These are phyloP conservation scores for Aythya baeri DNA, from an alignment of 2,113 vertebrate genomes.

Conservation along the genomic window DNA sequence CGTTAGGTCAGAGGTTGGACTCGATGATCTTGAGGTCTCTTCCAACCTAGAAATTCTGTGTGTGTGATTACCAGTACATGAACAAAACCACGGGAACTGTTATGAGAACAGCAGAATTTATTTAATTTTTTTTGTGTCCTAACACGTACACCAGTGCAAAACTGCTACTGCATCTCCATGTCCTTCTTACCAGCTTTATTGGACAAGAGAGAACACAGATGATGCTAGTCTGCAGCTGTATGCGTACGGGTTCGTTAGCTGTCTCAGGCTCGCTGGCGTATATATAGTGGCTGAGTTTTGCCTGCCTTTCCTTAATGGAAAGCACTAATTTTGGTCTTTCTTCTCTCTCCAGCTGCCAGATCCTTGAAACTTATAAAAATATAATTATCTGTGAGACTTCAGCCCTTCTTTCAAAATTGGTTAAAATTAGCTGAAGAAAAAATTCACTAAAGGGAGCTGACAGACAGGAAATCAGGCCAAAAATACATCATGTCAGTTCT, in stretches of 20 bases:
- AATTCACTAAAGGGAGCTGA: slow-evolving; percentile 1
- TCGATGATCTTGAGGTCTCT: too few relatives aligned
- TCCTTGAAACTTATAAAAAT: slow-evolving; percentile 52
- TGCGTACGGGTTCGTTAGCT: accelerated
- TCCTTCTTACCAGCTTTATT: not conserved
- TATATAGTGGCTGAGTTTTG: slow-evolving; percentile 15
- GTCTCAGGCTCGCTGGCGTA: not conserved
- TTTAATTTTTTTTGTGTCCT: not conserved
- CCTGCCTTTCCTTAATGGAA: slow-evolving; percentile 36
- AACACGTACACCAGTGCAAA: not conserved
- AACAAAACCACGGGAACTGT: not conserved
- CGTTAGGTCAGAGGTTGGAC: too few relatives aligned
- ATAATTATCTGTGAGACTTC: slow-evolving; percentile 49
- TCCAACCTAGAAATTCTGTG: too few relatives aligned
- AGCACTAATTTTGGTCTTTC: slow-evolving; percentile 44
- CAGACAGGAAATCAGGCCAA: slow-evolving; percentile 27
- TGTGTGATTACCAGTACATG: not conserved
- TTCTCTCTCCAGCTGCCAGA: slow-evolving; percentile 49
- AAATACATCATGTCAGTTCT: slow-evolving; percentile 2
- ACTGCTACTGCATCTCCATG: not conserved
- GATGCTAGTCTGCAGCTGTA: not conserved
- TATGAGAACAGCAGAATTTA: not conserved
- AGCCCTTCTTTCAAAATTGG: slow-evolving; percentile 33
- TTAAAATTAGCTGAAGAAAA: slow-evolving; percentile 51
- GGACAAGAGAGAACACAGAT: not conserved